Evolutionary conservation across 2,113 vertebrate genomes (phyloP).

Genomic region (Dolichotis patagonum): DNA sequence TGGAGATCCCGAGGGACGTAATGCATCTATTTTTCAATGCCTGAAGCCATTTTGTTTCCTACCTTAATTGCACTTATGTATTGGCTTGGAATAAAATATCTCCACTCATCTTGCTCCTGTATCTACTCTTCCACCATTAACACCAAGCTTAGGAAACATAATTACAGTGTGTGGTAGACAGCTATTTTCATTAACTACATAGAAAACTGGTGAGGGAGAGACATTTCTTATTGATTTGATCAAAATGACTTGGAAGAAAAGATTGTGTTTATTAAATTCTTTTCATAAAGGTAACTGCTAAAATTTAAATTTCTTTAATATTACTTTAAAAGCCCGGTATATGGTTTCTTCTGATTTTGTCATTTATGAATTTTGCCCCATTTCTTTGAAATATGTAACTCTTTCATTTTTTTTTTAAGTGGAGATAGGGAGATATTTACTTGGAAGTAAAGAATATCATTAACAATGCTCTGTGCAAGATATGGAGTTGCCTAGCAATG

Average conservation of each 20-base stretch:
- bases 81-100: conserved; percentile 45
- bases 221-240: conserved; percentile 81
- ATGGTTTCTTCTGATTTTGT: conserved; percentile 71
- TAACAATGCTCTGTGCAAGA: conserved; percentile 63
- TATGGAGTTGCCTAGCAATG: conserved; percentile 84
- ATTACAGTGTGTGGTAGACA: conserved; percentile 75
- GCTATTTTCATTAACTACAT: conserved; percentile 81
- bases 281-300: conserved; percentile 78
- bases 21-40: conserved; percentile 56
- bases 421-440: conserved; percentile 39
- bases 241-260: conserved; percentile 81
- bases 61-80: not conserved
- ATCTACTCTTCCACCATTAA: conserved; percentile 78
- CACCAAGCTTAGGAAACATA: conserved; percentile 74
- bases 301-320: conserved; percentile 82
- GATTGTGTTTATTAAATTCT: conserved; percentile 84
- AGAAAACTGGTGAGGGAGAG: conserved; percentile 78
- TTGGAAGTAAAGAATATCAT: conserved; percentile 72
- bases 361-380: conserved; percentile 63
- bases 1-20: conserved; percentile 49
- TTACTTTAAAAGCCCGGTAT: conserved; percentile 62
- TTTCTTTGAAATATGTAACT: conserved; percentile 68
- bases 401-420: conserved; percentile 33
- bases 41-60: conserved; percentile 8
- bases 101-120: conserved; percentile 16